Evolutionary conservation across 2,888 invertebrate species (phyloP), one percentile per base, ranked within the genome.

Genomic region (Gnatocerus cornutus): DNA sequence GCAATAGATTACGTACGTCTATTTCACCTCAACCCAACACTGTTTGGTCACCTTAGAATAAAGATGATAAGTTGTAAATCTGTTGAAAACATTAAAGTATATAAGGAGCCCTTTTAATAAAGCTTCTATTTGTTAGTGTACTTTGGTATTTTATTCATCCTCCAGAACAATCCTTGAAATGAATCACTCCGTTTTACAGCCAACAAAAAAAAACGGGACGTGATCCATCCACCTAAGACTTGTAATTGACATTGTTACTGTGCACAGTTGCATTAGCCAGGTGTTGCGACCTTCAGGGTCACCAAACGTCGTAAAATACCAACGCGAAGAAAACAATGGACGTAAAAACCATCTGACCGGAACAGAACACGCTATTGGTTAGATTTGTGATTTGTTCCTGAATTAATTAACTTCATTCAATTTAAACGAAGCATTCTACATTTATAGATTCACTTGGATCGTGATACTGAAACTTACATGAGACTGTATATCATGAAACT

Each of bases 91-190:
- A 78, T 76, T 76, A 75, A 76, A 78, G 69, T 77, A 78, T 79
- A 80, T 80, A 39, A 74, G 77, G 72, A 78, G 78, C 77, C 71
- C 71, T 74, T 56, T 39, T 73, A 76, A 76, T 77, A 80, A 78
- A 78, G 78, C 79, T 79, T 79, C 78, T 74, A 76, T 76, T 80
- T 79, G 80, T 80, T 80, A 79, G 77, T 77, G 78, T 78, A 78
- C 37, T 39, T 52, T 13, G 30, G 27, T n/a, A 43, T 64, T 71
- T 72, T 68, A 58, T 68, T 71, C 43, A 41, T 3, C 53, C 29
- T 21, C n/a, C 0, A 10, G 1, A n/a, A 33, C 33, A 33, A 33
- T 21, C 21, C 21, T 21, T 4, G 21, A 21, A n/a, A n/a, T n/a
- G n/a, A n/a, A n/a, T n/a, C n/a, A 8, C 8, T 30, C 7, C 48